Conservation (phyloP, 1,140 invertebrate species). For the Listronotus bonariensis region DNA sequence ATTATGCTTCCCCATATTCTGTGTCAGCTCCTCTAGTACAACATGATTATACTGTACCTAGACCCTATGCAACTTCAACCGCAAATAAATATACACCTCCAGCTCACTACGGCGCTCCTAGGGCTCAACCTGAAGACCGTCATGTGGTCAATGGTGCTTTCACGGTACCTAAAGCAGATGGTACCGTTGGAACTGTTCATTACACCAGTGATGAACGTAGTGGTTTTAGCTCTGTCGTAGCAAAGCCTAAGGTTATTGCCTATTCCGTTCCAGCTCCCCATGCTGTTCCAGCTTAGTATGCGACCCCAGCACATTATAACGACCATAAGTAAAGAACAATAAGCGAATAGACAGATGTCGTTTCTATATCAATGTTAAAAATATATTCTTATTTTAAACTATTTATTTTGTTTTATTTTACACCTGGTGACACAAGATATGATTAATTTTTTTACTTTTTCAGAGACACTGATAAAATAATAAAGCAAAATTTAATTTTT, state of each 20-base stretch:
- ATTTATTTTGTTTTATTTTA: too few species aligned
- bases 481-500: too few species aligned
- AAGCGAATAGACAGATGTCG: too few species aligned
- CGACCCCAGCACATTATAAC: too few species aligned
- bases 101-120: conserved; percentile 53
- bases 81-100: conserved; percentile 5
- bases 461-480: too few species aligned
- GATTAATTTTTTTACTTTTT: too few species aligned
- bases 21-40: background rate
- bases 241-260: conserved; percentile 33
- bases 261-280: too few species aligned
- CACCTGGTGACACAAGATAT: too few species aligned
- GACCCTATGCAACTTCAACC: background rate
- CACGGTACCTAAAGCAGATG: conserved; percentile 57
- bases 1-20: conserved; percentile 5
- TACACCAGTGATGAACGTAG: conserved; percentile 58
- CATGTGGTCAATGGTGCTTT: conserved; percentile 59
- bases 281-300: too few species aligned
- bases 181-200: conserved; percentile 56
- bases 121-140: conserved; percentile 57
- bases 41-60: conserved; percentile 1
- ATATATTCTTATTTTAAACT: too few species aligned
- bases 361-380: too few species aligned
- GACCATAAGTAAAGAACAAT: too few species aligned
- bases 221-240: conserved; percentile 57